Percentiles rank a stretch among this genome's conserved stretches.
Conservation (phyloP, 2,797 vertebrate genomes). For the Poeciliopsis presidionis region DNA sequence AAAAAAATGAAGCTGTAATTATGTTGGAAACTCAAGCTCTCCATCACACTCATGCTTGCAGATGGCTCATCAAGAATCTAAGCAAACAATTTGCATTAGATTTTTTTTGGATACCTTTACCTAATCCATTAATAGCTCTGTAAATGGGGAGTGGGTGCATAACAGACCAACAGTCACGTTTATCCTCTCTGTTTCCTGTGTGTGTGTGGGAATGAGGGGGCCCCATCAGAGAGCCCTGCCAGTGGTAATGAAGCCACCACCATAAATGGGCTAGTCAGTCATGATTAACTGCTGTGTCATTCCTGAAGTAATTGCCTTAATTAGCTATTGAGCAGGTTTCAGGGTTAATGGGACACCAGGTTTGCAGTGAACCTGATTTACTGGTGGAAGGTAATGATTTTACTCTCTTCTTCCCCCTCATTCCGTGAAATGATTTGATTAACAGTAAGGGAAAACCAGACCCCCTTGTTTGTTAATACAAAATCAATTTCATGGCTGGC, state of each 20-base stretch:
- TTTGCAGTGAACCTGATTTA: conserved; percentile 92
- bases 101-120: conserved; percentile 24
- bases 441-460: conserved; percentile 90
- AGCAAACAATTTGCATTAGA: conserved; percentile 22
- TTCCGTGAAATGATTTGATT: conserved; percentile 97
- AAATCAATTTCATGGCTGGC: conserved; percentile 99
- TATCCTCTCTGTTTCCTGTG: conserved; percentile 34
- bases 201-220: conserved; percentile 19
- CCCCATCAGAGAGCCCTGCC: conserved; percentile 62
- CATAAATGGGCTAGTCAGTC: conserved; percentile 81
- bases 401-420: conserved; percentile 89
- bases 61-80: conserved; percentile 20
- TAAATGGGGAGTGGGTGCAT: conserved; percentile 38
- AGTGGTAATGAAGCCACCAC: conserved; percentile 82
- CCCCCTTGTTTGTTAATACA: conserved; percentile 95
- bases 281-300: conserved; percentile 86
- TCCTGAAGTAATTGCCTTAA: conserved; percentile 94
- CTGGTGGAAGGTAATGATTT: conserved; percentile 91
- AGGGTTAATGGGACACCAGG: conserved; percentile 91
- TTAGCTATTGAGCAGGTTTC: conserved; percentile 94
- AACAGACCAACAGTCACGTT: conserved; percentile 39
- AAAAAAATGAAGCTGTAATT: background rate
- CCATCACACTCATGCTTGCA: background rate
- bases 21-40: conserved; percentile 8
- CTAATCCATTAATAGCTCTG: conserved; percentile 40